Base-by-base conservation (phyloP, 2,888 invertebrate species). In the Papilio demoleus region DNA sequence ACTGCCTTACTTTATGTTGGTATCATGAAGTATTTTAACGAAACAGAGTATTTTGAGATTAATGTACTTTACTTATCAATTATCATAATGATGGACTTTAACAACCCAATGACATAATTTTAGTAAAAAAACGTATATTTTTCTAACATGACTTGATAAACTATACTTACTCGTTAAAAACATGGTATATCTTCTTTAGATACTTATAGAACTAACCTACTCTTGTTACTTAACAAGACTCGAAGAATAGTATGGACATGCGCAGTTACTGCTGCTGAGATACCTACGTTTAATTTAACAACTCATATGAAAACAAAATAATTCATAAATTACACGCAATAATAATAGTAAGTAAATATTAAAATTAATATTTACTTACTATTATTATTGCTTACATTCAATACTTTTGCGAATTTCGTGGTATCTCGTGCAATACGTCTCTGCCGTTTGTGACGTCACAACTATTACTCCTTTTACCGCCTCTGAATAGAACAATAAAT, bases 401-500 rank as follows among this genome's bases (percentile, higher is more conserved):
- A 58, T 59, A 17, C 4, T 22, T 22, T 59, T 59, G 11, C 45
- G 42, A 24, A 42, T 27, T 45, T 11, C 27, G 11, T 27, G 42
- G 56, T 56, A 68, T 58, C 63, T 68, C 34, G 27, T 63, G 19
- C 5, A 27, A 31, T 38, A 31, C 19, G n/a, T 9, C 31, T 27
- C 38, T 1, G 42, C 19, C 8, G 9, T 19, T 36, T 2, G 17
- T 47, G 60, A 61, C 65, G 65, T 64, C 64, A 64, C 31, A 19
- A 12, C 19, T 36, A 11, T 60, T 64, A n/a, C 50, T 47, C 60
- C 68, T 65, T 68, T 68, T 60, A 68, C 67, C 31, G 22, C 60
- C 17, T n/a, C 34, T 60, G 60, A 64, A 65, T 59, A 47, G 63
- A 68, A 59, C 65, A 58, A 60, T 65, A 40, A 53, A 47, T 38